Evolutionary conservation across 2,888 invertebrate species (phyloP).

Genomic region (Erannis defoliaria): DNA sequence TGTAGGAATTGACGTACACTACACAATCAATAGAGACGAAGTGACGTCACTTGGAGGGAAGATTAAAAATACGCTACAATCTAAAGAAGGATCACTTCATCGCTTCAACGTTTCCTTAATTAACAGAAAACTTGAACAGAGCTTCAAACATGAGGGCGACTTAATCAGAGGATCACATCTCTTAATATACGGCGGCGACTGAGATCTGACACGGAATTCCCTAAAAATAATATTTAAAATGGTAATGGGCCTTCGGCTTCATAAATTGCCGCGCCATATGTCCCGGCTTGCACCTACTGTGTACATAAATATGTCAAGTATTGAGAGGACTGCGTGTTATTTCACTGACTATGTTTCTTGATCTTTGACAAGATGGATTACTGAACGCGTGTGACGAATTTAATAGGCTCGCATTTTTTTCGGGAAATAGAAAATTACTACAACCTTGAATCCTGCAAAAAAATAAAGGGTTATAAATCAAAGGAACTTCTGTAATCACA

Average conservation of each 20-base stretch:
- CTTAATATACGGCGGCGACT: conserved; percentile 84
- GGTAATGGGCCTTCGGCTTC: conserved; percentile 84
- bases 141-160: conserved; percentile 73
- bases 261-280: conserved; percentile 86
- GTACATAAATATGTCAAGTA: conserved; percentile 86
- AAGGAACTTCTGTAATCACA: no score
- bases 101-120: conserved; percentile 71
- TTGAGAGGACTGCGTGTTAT: conserved; percentile 77
- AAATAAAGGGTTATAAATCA: no score
- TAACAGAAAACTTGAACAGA: conserved; percentile 76
- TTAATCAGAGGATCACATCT: conserved; percentile 86
- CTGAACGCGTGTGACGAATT: conserved; percentile 40
- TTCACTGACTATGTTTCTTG: conserved; percentile 63
- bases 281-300: conserved; percentile 83
- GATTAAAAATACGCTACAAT: conserved; percentile 25
- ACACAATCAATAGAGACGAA: not conserved
- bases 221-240: conserved; percentile 87
- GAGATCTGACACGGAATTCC: conserved; percentile 87
- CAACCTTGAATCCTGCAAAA: no score
- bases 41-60: conserved; percentile 12
- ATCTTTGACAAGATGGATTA: conserved; percentile 59
- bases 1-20: not conserved
- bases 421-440: not conserved
- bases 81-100: conserved; percentile 46
- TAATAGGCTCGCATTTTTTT: conserved; percentile 9